phyloP scores from a whole-genome alignment of 2,113 vertebrate genomes.

The Pygoscelis antarcticus region DNA sequence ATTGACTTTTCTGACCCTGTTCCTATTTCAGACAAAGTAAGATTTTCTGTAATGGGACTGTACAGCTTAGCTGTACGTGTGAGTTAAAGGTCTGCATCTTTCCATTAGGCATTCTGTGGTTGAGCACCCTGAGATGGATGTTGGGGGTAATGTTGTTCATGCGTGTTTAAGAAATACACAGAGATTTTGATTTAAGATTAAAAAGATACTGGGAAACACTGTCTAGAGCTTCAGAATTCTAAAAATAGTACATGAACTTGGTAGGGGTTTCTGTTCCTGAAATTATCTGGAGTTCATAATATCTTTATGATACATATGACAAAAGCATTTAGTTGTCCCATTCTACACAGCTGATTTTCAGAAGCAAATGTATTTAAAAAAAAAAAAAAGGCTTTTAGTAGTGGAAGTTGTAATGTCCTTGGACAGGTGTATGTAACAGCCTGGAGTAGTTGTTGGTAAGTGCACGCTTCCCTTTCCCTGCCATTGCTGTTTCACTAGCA shows the following conservation, averaged over 20 bases:
- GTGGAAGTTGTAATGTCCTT: not conserved
- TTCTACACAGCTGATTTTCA: not conserved
- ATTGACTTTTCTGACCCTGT: not conserved
- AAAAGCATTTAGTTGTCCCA: not conserved
- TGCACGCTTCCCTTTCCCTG: not conserved
- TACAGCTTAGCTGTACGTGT: not conserved
- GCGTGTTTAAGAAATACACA: not conserved
- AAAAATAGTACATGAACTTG: not conserved
- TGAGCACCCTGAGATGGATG: not conserved
- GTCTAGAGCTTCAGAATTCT: not conserved
- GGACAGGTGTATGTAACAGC: not conserved
- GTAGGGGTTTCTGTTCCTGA: not conserved
- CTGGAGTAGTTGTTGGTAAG: not conserved
- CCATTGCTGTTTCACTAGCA: not conserved
- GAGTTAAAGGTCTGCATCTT: not conserved
- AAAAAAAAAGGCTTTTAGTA: not conserved
- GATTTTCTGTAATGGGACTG: not conserved
- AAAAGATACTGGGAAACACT: not conserved
- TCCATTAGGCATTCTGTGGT: not conserved
- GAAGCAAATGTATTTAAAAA: not conserved
- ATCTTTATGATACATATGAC: not conserved
- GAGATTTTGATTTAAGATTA: not conserved
- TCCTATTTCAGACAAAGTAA: not conserved
- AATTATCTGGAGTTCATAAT: not conserved
- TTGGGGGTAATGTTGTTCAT: not conserved